A percentile compares a stretch with the other conserved stretches of the same genome.
Conservation (phyloP, 1,140 invertebrate species). For the Hirudo medicinalis region DNA sequence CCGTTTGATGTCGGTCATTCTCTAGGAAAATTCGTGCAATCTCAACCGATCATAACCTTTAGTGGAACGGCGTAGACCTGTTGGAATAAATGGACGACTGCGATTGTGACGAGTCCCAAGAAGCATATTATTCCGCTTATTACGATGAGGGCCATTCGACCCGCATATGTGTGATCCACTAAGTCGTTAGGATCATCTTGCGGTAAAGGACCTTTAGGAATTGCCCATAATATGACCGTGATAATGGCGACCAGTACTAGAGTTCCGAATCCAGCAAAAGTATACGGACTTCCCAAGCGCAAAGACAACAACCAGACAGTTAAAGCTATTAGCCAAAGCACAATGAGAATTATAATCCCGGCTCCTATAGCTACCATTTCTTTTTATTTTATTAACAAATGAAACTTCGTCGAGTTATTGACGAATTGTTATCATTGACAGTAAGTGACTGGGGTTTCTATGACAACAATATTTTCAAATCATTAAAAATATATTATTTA, state of each 20-base stretch:
- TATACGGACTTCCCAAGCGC: not conserved
- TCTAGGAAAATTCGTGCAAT: not conserved
- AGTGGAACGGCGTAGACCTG: not conserved
- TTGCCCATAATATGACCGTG: not conserved
- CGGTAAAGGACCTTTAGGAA: slow-evolving; percentile 1
- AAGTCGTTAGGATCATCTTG: not conserved
- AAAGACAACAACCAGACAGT: not conserved
- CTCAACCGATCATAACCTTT: not conserved
- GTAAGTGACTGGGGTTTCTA: too few species aligned
- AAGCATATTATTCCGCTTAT: not conserved
- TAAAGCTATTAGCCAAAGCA: not conserved
- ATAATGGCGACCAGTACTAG: not conserved
- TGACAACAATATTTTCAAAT: too few species aligned
- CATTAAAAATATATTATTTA: too few species aligned
- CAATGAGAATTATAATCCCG: not conserved
- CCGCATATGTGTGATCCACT: not conserved
- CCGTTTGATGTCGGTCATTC: not conserved
- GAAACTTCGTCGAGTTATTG: too few species aligned
- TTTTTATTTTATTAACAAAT: too few species aligned
- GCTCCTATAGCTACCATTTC: not conserved
- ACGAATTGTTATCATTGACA: too few species aligned
- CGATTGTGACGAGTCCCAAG: not conserved
- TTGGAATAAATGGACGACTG: not conserved
- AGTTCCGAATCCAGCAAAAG: not conserved
- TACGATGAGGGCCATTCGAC: not conserved